Evolutionary conservation across 2,888 invertebrate species (phyloP).

Genomic region (Drosophila prolongata): DNA sequence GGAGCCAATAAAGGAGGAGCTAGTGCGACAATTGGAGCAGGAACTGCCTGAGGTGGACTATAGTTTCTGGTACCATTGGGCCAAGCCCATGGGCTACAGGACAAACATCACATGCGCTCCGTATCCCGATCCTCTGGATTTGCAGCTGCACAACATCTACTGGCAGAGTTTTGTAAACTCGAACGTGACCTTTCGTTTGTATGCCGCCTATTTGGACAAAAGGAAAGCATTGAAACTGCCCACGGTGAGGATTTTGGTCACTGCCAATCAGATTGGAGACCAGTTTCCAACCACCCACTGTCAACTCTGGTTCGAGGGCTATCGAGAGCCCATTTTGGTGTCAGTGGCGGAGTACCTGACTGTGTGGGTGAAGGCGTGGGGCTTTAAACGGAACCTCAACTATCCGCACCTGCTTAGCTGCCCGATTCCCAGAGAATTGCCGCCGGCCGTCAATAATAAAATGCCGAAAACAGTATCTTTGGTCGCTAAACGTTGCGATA

Average conservation of each 20-base stretch:
- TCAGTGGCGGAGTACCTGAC: conserved; percentile 87
- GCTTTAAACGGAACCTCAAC: conserved; percentile 92
- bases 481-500: conserved; percentile 45
- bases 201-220: conserved; percentile 94
- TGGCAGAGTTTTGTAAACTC: conserved; percentile 93
- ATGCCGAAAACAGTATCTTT: conserved; percentile 59
- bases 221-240: conserved; percentile 90
- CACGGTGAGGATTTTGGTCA: conserved; percentile 91
- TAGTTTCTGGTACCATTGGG: conserved; percentile 59
- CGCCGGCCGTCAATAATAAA: accelerated
- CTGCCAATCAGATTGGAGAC: conserved; percentile 94
- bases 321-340: conserved; percentile 90
- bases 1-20: conserved; percentile 54
- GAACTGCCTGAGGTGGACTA: conserved; percentile 67
- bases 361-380: conserved; percentile 95
- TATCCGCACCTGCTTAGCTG: conserved; percentile 95
- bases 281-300: conserved; percentile 87
- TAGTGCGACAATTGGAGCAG: conserved; percentile 57
- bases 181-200: conserved; percentile 94
- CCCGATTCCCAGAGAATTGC: conserved; percentile 87
- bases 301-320: conserved; percentile 94
- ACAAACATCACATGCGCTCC: conserved; percentile 87
- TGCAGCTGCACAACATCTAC: conserved; percentile 95
- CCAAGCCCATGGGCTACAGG: conserved; percentile 53
- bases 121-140: conserved; percentile 93